Percentiles rank a stretch among this genome's conserved stretches.
These are phyloP conservation scores for Cyrtonyx montezumae DNA, from an alignment of 2,113 vertebrate genomes.

Conservation along the genomic window DNA sequence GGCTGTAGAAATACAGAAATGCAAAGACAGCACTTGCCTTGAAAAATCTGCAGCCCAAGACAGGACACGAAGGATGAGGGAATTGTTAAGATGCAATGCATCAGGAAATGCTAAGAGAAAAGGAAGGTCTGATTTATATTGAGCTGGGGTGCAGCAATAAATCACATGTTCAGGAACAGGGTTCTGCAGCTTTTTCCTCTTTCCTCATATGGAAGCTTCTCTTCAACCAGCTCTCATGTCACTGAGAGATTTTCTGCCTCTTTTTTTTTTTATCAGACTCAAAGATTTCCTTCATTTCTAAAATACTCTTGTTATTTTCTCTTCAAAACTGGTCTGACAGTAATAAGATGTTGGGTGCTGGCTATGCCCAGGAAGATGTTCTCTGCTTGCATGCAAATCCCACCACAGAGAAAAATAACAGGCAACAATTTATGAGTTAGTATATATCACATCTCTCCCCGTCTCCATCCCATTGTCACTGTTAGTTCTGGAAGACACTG, in stretches of 20 bases:
- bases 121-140: background rate
- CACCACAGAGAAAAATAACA: background rate
- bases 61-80: background rate
- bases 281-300: background rate
- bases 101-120: background rate
- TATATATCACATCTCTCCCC: background rate
- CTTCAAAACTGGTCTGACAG: background rate
- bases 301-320: background rate
- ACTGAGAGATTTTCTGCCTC: background rate
- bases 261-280: background rate
- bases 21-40: background rate
- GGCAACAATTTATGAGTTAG: background rate
- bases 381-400: background rate
- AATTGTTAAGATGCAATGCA: background rate
- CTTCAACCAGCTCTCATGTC: background rate
- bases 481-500: background rate
- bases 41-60: background rate
- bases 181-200: background rate
- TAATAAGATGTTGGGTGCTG: background rate
- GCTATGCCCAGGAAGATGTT: background rate
- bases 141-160: background rate
- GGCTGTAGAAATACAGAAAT: background rate
- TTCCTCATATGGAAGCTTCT: background rate
- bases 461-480: background rate
- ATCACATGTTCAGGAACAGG: rapidly evolving